phyloP scores from a whole-genome alignment of 2,113 vertebrate species.

The Malurus elegans region DNA sequence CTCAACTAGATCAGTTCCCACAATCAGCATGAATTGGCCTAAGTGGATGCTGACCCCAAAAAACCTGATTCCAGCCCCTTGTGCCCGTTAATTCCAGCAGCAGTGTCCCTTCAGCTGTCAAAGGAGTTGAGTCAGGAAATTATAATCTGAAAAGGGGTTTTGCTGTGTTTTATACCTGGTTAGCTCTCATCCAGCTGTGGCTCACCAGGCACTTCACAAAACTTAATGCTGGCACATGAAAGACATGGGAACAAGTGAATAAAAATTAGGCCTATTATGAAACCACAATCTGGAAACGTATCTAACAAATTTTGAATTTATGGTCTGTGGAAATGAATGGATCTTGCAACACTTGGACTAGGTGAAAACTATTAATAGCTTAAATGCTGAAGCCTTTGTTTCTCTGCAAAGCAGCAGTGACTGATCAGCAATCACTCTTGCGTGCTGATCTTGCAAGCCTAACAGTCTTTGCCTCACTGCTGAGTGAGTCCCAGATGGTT shows the following conservation, averaged over 20 bases:
- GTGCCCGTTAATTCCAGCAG: background rate
- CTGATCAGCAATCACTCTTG: constrained; percentile 23
- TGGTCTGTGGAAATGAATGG: background rate
- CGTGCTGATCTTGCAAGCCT: constrained; percentile 5
- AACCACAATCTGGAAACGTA: background rate
- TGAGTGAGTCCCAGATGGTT: constrained; percentile 50
- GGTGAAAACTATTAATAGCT: background rate
- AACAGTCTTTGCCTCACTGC: background rate
- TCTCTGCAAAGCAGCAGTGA: background rate
- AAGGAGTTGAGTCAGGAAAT: background rate
- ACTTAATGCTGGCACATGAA: background rate
- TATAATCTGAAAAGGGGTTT: background rate
- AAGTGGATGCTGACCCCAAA: background rate
- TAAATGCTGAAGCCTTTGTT: background rate
- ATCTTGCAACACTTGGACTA: background rate
- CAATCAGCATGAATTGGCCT: background rate
- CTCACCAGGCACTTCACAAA: background rate
- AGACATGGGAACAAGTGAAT: background rate
- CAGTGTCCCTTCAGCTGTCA: background rate
- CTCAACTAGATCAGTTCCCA: background rate
- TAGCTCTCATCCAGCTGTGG: background rate
- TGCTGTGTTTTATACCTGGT: background rate
- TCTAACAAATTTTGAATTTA: background rate
- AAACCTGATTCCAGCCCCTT: background rate
- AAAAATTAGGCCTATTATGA: background rate